These are phyloP conservation scores for Steatornis caripensis DNA, from an alignment of 2,113 vertebrate species.

Conservation along the genomic window DNA sequence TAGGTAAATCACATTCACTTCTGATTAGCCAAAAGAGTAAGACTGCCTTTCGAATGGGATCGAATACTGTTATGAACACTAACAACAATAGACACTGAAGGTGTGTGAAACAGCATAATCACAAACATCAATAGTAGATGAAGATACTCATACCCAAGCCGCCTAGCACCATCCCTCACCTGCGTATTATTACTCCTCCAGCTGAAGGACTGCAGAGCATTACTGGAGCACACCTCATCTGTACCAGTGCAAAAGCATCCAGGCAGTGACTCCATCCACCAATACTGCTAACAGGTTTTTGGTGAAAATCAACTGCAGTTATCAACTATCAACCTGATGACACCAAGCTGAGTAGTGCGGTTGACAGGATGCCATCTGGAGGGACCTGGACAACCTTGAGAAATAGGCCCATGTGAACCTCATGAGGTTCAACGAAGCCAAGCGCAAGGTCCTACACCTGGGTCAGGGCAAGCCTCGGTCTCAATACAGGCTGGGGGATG, in stretches of 20 bases:
- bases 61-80: neutral
- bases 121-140: neutral
- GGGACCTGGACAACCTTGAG: too few relatives aligned
- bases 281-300: neutral
- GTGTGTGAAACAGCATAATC: accelerated
- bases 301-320: neutral
- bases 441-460: too few relatives aligned
- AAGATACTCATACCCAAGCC: neutral
- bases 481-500: too few relatives aligned
- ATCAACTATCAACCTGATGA: neutral
- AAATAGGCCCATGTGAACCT: too few relatives aligned
- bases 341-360: too few relatives aligned
- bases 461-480: too few relatives aligned
- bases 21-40: neutral
- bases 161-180: neutral
- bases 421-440: too few relatives aligned
- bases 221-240: neutral
- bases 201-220: neutral
- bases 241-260: neutral
- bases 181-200: neutral
- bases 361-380: too few relatives aligned
- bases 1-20: neutral
- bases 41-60: neutral
- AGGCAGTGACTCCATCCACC: neutral
- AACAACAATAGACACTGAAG: neutral